Base-by-base conservation (phyloP, 2,888 invertebrate genomes). In the Drosophila recens region DNA sequence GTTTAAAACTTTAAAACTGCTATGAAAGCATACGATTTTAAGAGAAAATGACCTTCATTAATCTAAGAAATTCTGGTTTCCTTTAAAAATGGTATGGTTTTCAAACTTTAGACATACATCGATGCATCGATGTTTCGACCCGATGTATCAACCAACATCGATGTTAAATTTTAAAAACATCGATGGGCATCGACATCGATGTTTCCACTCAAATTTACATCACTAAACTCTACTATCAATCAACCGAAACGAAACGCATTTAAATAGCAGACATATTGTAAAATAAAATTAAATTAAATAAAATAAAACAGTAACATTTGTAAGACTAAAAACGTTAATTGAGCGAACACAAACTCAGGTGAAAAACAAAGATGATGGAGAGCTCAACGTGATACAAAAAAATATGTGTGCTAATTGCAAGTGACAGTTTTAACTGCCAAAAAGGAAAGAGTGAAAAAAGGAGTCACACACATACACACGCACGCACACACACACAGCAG, bases 181-280 rank as follows among this genome's bases (percentile, higher is more conserved):
- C n/a, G n/a, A n/a, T n/a, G n/a, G n/a, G n/a, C n/a, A n/a, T n/a
- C n/a, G n/a, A n/a, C n/a, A n/a, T n/a, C n/a, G n/a, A n/a, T n/a
- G n/a, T n/a, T n/a, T n/a, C n/a, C n/a, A n/a, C n/a, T n/a, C n/a
- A n/a, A n/a, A n/a, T n/a, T n/a, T n/a, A n/a, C n/a, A n/a, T n/a
- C n/a, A n/a, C n/a, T n/a, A n/a, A 63, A 76, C 66, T 73, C 76
- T 73, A 73, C 74, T 78, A 78, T 73, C 79, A 79, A 79, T 79
- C 79, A 82, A 76, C 69, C 66, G 79, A 82, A 79, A 79, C 72
- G 70, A 82, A 80, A 80, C 80, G 80, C 79, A 80, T 82, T 80
- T 76, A 82, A 58, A 78, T 46, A 51, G 56, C 53, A 75, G 75
- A 40, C 63, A 59, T 49, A 59, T 56, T 70, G 66, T 20, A 56